phyloP scores from a whole-genome alignment of 2,797 vertebrate species.

The Ptychadena robeensis region DNA sequence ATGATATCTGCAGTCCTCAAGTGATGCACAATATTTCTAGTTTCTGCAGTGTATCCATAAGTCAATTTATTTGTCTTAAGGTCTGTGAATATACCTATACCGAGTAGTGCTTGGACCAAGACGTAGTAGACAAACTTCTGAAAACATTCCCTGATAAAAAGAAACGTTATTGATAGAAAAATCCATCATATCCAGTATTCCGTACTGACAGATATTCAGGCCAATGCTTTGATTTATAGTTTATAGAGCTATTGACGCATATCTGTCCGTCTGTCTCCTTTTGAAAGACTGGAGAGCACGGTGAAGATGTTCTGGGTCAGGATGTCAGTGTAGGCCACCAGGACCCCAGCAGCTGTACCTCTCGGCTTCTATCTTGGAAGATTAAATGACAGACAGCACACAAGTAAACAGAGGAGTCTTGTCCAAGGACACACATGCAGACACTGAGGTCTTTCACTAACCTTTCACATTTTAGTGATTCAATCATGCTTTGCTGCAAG shows the following conservation, averaged over 20 bases:
- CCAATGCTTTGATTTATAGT: not conserved
- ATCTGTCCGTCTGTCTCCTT: not conserved
- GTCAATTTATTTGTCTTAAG: too few species aligned
- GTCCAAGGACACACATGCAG: constrained; percentile 20
- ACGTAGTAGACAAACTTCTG: too few species aligned
- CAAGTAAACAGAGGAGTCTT: constrained; percentile 3
- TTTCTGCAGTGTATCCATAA: too few species aligned
- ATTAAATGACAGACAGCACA: constrained; percentile 31
- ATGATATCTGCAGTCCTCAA: too few species aligned
- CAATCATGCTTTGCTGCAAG: constrained; percentile 25
- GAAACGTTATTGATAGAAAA: too few species aligned
- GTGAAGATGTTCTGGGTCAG: constrained; percentile 11
- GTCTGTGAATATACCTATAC: too few species aligned
- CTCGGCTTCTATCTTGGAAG: constrained; percentile 11
- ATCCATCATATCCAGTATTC: too few species aligned
- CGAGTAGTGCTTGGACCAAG: too few species aligned
- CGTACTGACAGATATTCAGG: too few species aligned
- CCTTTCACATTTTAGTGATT: constrained; percentile 35
- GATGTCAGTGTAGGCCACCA: constrained; percentile 30
- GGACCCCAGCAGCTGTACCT: constrained; percentile 36
- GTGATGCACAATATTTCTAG: too few species aligned
- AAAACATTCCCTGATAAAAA: too few species aligned
- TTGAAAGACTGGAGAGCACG: not conserved
- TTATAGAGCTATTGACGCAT: not conserved
- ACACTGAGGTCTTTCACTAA: constrained; percentile 22